Percentiles rank a stretch among this genome's conserved stretches.
These are phyloP conservation scores for Lordiphosa stackelbergi DNA, from an alignment of 1,140 invertebrate genomes.

Conservation along the genomic window DNA sequence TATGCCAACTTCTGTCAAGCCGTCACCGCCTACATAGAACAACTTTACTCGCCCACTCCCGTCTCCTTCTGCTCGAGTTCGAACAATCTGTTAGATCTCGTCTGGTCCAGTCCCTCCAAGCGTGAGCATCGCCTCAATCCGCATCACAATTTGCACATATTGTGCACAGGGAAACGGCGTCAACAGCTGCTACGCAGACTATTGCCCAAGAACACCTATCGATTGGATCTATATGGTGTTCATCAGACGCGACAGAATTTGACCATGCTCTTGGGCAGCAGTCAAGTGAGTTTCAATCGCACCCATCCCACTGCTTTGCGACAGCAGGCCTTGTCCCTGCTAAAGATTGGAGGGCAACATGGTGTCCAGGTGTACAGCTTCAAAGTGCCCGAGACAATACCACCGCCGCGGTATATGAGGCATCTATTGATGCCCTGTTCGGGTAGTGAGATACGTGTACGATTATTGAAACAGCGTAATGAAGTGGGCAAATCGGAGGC, in stretches of 20 bases:
- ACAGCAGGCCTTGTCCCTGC: slow-evolving; percentile 49
- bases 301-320: slow-evolving; percentile 57
- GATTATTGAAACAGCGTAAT: slow-evolving; percentile 45
- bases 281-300: slow-evolving; percentile 60
- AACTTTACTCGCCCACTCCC: slow-evolving; percentile 10
- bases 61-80: slow-evolving; percentile 23
- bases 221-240: slow-evolving; percentile 66
- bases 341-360: slow-evolving; percentile 62
- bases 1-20: slow-evolving; percentile 63
- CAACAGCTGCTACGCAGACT: slow-evolving; percentile 58
- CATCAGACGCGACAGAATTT: slow-evolving; percentile 66
- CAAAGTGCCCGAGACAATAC: slow-evolving; percentile 56
- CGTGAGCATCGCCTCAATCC: slow-evolving; percentile 57
- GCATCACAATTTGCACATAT: slow-evolving; percentile 52
- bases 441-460: slow-evolving; percentile 66
- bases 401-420: slow-evolving; percentile 32
- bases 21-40: slow-evolving; percentile 49
- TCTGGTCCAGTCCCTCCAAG: slow-evolving; percentile 55
- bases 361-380: slow-evolving; percentile 70
- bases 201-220: slow-evolving; percentile 57
- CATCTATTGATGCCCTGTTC: slow-evolving; percentile 67
- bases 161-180: slow-evolving; percentile 66
- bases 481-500: slow-evolving; percentile 36
- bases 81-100: slow-evolving; percentile 43
- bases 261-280: slow-evolving; percentile 56